Percentiles rank a stretch among this genome's conserved stretches.
Conservation (phyloP, 2,888 invertebrate species). For the Caenorhabditis sp. region DNA sequence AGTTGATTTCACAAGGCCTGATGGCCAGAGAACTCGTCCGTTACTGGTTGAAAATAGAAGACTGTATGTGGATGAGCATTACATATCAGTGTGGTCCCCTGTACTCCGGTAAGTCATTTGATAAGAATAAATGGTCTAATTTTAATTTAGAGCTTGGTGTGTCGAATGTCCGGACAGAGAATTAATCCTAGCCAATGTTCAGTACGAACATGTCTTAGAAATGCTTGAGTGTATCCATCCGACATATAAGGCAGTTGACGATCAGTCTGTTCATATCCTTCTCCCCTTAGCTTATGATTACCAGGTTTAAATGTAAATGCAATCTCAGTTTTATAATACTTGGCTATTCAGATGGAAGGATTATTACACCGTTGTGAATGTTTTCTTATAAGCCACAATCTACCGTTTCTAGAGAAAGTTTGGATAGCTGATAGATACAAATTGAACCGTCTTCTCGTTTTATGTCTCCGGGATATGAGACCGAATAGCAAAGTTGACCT, state of each 20-base stretch:
- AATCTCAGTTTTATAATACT: neutral
- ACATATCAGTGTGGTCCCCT: conserved; percentile 75
- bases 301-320: conserved; percentile 67
- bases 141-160: conserved; percentile 75
- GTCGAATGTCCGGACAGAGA: conserved; percentile 79
- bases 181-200: conserved; percentile 78
- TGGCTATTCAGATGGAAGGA: conserved; percentile 77
- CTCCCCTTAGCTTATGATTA: conserved; percentile 79
- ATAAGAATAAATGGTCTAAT: neutral
- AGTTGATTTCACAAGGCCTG: conserved; percentile 77
- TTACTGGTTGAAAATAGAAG: conserved; percentile 76
- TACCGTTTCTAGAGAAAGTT: conserved; percentile 79
- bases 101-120: conserved; percentile 62
- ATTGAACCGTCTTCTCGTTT: conserved; percentile 76
- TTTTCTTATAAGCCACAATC: conserved; percentile 75
- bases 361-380: conserved; percentile 79
- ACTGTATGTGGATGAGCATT: conserved; percentile 79
- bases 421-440: conserved; percentile 79
- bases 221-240: conserved; percentile 79
- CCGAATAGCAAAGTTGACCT: conserved; percentile 77
- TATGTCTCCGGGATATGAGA: conserved; percentile 76
- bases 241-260: conserved; percentile 78
- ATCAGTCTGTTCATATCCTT: conserved; percentile 77
- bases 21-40: conserved; percentile 76
- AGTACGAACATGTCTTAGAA: conserved; percentile 78